phyloP scores from a whole-genome alignment of 2,888 invertebrate species.

The Dorcus hopei region DNA sequence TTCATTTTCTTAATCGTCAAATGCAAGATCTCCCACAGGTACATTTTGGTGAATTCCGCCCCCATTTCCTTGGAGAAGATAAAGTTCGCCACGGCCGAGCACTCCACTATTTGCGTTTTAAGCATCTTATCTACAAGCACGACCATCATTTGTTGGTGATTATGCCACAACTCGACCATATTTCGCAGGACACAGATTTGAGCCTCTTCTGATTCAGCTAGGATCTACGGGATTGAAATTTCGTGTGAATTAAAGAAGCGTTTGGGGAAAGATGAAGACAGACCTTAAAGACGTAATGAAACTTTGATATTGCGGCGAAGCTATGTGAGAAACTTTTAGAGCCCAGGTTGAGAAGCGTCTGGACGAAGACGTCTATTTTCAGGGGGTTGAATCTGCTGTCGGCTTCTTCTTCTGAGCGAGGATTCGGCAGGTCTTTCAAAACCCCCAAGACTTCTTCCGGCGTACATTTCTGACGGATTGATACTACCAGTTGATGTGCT shows the following conservation, averaged over 20 bases:
- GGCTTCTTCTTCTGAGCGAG: constrained; percentile 70
- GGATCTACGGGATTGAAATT: constrained; percentile 49
- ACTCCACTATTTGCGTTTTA: constrained; percentile 95
- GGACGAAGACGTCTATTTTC: constrained; percentile 96
- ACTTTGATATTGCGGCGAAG: constrained; percentile 98
- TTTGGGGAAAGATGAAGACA: constrained; percentile 20
- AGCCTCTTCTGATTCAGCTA: constrained; percentile 92
- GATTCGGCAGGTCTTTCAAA: constrained; percentile 82
- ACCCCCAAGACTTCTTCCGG: constrained; percentile 86
- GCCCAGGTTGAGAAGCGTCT: constrained; percentile 88
- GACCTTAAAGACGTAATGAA: constrained; percentile 86
- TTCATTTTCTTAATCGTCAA: constrained; percentile 96
- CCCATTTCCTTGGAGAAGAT: constrained; percentile 94
- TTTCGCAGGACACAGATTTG: constrained; percentile 91
- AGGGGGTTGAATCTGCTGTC: constrained; percentile 81
- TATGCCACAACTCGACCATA: constrained; percentile 92
- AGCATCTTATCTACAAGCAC: constrained; percentile 95
- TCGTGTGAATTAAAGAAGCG: constrained; percentile 5
- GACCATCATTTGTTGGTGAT: constrained; percentile 96
- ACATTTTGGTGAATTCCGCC: constrained; percentile 86
- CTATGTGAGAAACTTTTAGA: constrained; percentile 98
- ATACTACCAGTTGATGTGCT: constrained; percentile 82
- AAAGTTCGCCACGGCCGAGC: constrained; percentile 97
- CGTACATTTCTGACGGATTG: constrained; percentile 85
- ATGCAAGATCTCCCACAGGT: constrained; percentile 96